Conservation (phyloP, 2,797 vertebrate genomes). For the Coregonus sp. region DNA sequence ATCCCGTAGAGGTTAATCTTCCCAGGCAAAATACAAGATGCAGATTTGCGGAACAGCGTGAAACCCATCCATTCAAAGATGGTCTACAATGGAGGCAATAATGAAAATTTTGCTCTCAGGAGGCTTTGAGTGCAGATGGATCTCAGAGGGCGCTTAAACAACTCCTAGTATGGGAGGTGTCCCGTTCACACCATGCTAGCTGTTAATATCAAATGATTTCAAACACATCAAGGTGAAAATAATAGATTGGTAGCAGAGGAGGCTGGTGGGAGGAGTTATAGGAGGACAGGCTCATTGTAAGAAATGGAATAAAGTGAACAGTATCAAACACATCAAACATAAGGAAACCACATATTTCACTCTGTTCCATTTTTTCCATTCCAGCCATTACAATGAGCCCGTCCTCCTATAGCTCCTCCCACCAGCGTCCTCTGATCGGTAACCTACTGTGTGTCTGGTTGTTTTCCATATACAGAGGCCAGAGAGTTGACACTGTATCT, state of each 20-base stretch:
- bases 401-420: too few relatives aligned
- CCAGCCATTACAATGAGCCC: too few relatives aligned
- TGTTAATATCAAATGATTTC: slow-evolving; percentile 32
- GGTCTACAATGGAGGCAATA: slow-evolving; percentile 65
- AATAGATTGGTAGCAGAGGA: background rate
- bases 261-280: too few relatives aligned
- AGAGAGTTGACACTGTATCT: too few relatives aligned
- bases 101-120: slow-evolving; percentile 64
- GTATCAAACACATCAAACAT: too few relatives aligned
- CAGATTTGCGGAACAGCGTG: slow-evolving; percentile 60
- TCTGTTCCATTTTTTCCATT: too few relatives aligned
- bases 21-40: slow-evolving; percentile 58
- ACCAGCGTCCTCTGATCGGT: background rate
- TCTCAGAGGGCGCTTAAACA: slow-evolving; percentile 46
- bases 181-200: background rate
- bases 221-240: slow-evolving; percentile 15
- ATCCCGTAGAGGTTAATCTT: slow-evolving; percentile 40
- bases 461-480: background rate
- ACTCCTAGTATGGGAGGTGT: slow-evolving; percentile 33
- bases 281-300: too few relatives aligned
- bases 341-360: too few relatives aligned
- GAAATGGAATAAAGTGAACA: too few relatives aligned
- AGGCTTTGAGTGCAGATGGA: slow-evolving; percentile 65
- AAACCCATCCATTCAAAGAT: slow-evolving; percentile 57
- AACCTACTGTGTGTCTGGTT: background rate